Percentiles rank a stretch among this genome's conserved stretches.
Conservation (phyloP, 2,113 vertebrate genomes). For the Polypterus senegalus region DNA sequence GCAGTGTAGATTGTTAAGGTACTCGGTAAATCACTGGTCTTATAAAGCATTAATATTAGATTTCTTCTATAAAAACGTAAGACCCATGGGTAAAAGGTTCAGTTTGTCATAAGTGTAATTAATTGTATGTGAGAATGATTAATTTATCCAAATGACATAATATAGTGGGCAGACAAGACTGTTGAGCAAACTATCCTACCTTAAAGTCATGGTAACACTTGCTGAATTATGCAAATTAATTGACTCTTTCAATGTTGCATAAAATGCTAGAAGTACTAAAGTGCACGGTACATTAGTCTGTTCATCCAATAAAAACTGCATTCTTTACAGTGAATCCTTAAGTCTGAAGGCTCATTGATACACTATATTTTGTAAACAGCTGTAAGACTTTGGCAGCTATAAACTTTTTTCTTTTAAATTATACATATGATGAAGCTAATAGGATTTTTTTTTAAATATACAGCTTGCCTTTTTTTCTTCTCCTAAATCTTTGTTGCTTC, state of each 20-base stretch:
- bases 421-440: constrained; percentile 18
- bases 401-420: constrained; percentile 32
- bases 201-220: constrained; percentile 85
- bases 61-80: constrained; percentile 64
- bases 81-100: constrained; percentile 75
- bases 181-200: constrained; percentile 71
- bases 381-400: constrained; percentile 48
- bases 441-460: background rate
- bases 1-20: constrained; percentile 84
- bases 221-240: constrained; percentile 99
- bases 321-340: constrained; percentile 69
- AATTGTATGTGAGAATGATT: constrained; percentile 92
- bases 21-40: constrained; percentile 86
- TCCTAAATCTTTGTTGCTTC: too few species aligned
- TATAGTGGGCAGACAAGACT: constrained; percentile 58
- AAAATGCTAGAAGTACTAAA: constrained; percentile 92
- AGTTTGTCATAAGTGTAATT: constrained; percentile 99
- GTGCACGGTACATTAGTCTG: constrained; percentile 98
- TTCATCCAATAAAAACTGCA: constrained; percentile 88
- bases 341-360: constrained; percentile 61
- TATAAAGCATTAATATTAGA: constrained; percentile 75
- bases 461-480: too few species aligned
- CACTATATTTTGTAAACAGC: constrained; percentile 64
- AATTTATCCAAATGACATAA: constrained; percentile 82
- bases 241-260: constrained; percentile 98